Conservation (phyloP, 2,797 vertebrate genomes). For the Myotis daubentonii region DNA sequence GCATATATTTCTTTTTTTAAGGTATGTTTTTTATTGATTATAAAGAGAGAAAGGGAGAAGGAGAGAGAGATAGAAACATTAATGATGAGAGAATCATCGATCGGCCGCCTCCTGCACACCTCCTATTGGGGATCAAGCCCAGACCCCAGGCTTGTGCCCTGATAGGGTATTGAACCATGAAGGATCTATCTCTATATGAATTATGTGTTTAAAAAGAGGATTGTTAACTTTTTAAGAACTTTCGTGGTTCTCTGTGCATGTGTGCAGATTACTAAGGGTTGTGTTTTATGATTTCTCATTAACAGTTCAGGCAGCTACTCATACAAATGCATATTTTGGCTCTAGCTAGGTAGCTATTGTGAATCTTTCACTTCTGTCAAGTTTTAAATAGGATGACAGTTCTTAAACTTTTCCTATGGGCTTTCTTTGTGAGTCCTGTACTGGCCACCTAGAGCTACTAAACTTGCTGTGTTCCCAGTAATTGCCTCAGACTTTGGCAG, state of each 20-base stretch:
- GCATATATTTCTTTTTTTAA: neutral
- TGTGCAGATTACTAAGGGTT: neutral
- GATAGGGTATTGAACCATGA: neutral
- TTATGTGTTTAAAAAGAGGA: neutral
- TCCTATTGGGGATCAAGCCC: too few relatives aligned
- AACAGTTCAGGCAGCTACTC: neutral
- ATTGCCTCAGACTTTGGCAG: neutral
- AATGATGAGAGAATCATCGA: too few relatives aligned
- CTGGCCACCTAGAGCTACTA: neutral
- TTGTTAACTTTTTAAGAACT: slow-evolving; percentile 44
- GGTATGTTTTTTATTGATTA: too few relatives aligned
- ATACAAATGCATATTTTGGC: neutral
- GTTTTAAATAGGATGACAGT: slow-evolving; percentile 37
- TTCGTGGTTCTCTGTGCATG: slow-evolving; percentile 6
- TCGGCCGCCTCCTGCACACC: too few relatives aligned
- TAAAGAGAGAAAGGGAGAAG: too few relatives aligned
- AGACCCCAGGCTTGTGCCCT: too few relatives aligned
- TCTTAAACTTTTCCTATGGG: neutral
- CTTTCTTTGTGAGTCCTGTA: neutral
- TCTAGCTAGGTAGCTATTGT: neutral
- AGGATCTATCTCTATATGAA: neutral
- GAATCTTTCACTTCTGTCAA: neutral
- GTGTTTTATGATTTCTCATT: neutral
- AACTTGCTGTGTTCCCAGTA: neutral
- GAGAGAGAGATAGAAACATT: too few relatives aligned